Conservation (phyloP, 1,140 invertebrate species). For the Hirudo medicinalis region DNA sequence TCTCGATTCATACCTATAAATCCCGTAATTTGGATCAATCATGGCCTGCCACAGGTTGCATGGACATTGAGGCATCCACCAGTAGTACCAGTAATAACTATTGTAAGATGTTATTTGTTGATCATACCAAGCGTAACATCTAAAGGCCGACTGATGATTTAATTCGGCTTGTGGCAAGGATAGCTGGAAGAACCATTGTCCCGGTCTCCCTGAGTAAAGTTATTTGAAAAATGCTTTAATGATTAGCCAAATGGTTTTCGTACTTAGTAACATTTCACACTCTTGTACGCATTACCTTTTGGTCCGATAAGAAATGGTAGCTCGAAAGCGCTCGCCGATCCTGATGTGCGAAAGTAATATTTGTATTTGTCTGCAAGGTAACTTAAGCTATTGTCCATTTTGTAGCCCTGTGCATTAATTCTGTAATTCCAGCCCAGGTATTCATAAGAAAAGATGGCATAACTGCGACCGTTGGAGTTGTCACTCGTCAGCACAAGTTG, state of each 20-base stretch:
- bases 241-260: too few relatives aligned
- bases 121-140: constrained; percentile 10
- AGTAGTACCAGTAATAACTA: not conserved
- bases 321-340: not conserved
- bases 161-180: not conserved
- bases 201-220: not conserved
- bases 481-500: constrained; percentile 1
- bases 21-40: constrained; percentile 9
- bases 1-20: not conserved
- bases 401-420: constrained; percentile 3
- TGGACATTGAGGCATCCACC: constrained; percentile 8
- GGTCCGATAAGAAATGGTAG: constrained; percentile 1
- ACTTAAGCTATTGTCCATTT: not conserved
- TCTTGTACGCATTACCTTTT: not conserved
- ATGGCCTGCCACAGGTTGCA: constrained; percentile 15
- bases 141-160: not conserved
- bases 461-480: not conserved
- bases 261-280: too few relatives aligned
- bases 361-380: not conserved
- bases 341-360: not conserved
- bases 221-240: too few relatives aligned
- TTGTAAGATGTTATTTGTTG: not conserved
- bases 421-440: not conserved
- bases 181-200: not conserved
- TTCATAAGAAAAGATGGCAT: not conserved